These are phyloP conservation scores for Pseudochirops corinnae DNA, from an alignment of 2,797 vertebrate species.

Conservation along the genomic window DNA sequence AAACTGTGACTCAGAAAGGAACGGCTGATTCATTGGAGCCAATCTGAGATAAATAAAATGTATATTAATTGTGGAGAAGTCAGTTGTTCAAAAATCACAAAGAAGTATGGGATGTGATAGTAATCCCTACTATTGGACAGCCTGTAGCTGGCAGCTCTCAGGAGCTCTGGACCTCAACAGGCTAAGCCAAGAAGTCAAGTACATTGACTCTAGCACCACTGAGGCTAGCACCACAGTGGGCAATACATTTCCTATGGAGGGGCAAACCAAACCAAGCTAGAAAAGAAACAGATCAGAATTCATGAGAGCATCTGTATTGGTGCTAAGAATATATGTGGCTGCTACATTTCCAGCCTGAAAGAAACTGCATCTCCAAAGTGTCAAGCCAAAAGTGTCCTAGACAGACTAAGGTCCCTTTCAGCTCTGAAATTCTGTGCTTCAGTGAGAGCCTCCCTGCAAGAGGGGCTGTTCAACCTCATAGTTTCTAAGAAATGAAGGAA, in stretches of 20 bases:
- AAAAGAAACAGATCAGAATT: neutral
- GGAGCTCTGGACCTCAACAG: neutral
- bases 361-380: neutral
- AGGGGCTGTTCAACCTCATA: neutral
- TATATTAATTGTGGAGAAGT: neutral
- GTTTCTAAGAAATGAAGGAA: neutral
- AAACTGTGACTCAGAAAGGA: constrained; percentile 24
- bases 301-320: neutral
- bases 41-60: constrained; percentile 24
- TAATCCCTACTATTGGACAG: neutral
- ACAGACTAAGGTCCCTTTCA: neutral
- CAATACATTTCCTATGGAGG: neutral
- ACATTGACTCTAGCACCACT: no score
- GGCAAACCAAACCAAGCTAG: neutral
- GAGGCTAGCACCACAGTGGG: neutral
- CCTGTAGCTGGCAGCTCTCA: neutral
- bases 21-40: neutral
- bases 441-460: neutral
- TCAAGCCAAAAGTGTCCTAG: neutral
- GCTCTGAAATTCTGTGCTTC: neutral
- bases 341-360: neutral
- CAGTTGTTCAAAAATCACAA: constrained; percentile 22
- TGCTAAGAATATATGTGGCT: neutral
- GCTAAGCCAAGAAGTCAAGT: no score
- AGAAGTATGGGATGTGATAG: neutral